Evolutionary conservation across 2,113 vertebrate species (phyloP), one percentile per base, ranked within the genome.

Genomic region (Anhinga rufa): DNA sequence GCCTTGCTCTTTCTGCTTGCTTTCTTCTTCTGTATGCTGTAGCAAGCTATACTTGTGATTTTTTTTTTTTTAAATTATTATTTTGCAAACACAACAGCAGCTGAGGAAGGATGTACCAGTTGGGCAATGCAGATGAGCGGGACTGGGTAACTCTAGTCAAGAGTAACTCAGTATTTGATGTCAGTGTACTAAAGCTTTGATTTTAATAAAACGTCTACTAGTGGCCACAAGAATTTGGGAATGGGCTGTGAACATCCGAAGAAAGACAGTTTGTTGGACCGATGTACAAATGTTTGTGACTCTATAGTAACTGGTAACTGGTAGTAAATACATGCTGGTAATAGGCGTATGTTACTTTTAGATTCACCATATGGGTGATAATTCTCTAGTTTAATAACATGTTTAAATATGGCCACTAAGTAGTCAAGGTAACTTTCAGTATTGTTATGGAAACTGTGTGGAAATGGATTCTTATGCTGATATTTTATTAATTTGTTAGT

Each of bases 401-500:
- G 21, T 76, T 91, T 86, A 72, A 92, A 36, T 51, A n/a, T 3
- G 5, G 36, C 31, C 58, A 51, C 52, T 36, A 66, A 48, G 57
- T 65, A 85, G 57, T 69, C 49, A 80, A 57, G 31, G 36, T 71
- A 84, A 51, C 74, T 71, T 82, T 55, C 52, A 64, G 26, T 74
- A 92, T 87, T 95, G 72, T 88, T 91, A 48, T 60, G 62, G 62
- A 91, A 91, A 95, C 75, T 49, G 69, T 10, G 4, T 87, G 69
- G 78, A 91, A 90, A 69, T 93, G n/a, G 26, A 64, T 88, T 83
- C 55, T 94, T 81, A 34, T 57, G 54, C 38, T 75, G 55, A 80
- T 93, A 48, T 83, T 92, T 92, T 90, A 77, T 93, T 94, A 24
- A 86, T 94, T 79, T 94, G 46, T 86, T 82, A 32, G 66, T 70